These are phyloP conservation scores for Leptinotarsa defecta DNA, from an alignment of 1,140 invertebrate genomes.

Conservation along the genomic window DNA sequence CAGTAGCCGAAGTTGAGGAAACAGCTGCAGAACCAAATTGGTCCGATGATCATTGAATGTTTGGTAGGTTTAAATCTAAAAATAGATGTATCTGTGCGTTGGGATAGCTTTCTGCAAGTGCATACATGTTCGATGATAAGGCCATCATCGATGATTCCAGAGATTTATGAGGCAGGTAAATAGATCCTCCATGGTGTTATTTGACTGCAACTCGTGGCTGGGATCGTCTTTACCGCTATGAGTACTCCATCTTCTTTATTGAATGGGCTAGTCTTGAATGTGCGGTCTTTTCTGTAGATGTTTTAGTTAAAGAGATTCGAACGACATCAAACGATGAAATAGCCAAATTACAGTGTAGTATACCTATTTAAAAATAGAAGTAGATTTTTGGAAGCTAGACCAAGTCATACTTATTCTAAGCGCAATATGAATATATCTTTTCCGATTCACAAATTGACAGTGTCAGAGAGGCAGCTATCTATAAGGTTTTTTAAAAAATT, in stretches of 20 bases:
- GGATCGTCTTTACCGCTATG: not conserved
- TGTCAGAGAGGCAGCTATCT: too few species aligned
- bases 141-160: not conserved
- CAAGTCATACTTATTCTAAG: too few species aligned
- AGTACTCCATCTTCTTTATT: not conserved
- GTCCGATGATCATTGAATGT: not conserved
- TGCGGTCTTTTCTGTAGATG: not conserved
- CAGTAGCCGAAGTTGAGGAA: not conserved
- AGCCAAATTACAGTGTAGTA: not conserved
- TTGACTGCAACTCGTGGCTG: conserved; percentile 8
- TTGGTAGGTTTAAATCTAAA: not conserved
- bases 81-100: not conserved
- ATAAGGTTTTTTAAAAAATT: too few species aligned
- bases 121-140: not conserved
- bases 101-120: not conserved
- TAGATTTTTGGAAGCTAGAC: too few species aligned
- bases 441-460: too few species aligned
- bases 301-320: not conserved
- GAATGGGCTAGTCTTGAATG: conserved; percentile 1
- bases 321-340: not conserved
- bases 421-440: too few species aligned
- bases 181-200: not conserved
- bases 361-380: too few species aligned
- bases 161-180: conserved; percentile 1
- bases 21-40: not conserved